These are phyloP conservation scores for Poliocrania exsul DNA, from an alignment of 2,797 vertebrate species.

Conservation along the genomic window DNA sequence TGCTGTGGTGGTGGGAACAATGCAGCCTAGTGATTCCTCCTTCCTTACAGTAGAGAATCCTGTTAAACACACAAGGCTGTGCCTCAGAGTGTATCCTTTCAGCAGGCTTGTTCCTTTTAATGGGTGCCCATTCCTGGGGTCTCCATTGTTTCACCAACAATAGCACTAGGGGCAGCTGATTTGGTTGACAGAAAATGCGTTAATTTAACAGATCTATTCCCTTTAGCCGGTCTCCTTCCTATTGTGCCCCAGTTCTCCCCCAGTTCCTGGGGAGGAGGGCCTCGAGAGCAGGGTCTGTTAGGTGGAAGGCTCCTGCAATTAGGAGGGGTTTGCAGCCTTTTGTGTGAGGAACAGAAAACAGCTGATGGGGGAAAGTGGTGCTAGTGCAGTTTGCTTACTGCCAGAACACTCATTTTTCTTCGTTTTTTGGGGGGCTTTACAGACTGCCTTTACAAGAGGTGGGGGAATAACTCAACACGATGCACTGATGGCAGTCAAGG, in stretches of 20 bases:
- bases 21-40: conserved; percentile 68
- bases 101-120: conserved; percentile 73
- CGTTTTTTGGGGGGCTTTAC: not conserved
- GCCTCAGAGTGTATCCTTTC: conserved; percentile 69
- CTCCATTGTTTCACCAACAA: conserved; percentile 78
- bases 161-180: conserved; percentile 76
- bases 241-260: conserved; percentile 68
- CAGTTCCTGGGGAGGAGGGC: conserved; percentile 69
- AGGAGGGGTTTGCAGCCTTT: conserved; percentile 60
- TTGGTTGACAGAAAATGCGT: conserved; percentile 79
- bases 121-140: conserved; percentile 72
- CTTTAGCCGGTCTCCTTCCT: conserved; percentile 66
- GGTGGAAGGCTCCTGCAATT: conserved; percentile 67
- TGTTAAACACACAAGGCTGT: conserved; percentile 71
- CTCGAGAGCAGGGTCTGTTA: conserved; percentile 58
- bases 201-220: conserved; percentile 78
- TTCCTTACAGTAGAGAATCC: conserved; percentile 70
- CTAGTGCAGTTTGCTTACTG: not conserved
- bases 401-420: not conserved
- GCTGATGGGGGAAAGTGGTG: conserved; percentile 50
- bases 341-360: conserved; percentile 62
- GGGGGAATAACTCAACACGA: not conserved
- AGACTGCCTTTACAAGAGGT: not conserved
- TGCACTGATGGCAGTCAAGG: not conserved
- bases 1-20: conserved; percentile 70